Conservation (phyloP, 2,888 invertebrate genomes). For the Diaphora mendica region DNA sequence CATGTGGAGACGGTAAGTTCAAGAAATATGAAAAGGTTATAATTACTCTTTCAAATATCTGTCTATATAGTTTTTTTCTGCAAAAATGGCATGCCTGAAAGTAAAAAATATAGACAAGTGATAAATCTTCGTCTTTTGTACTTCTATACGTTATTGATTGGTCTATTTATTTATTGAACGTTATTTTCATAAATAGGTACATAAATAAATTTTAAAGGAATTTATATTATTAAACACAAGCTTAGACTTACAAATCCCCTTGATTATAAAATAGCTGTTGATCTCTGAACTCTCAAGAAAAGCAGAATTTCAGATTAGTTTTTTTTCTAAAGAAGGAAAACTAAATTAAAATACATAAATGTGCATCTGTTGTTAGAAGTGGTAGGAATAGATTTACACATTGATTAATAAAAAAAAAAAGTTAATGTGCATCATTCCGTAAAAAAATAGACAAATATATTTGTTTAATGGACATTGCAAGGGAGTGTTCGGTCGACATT, state of each 20-base stretch:
- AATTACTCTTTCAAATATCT: not conserved
- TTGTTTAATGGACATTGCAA: not conserved
- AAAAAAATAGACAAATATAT: not conserved
- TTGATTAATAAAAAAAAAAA: not conserved
- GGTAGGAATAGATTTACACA: too few species aligned
- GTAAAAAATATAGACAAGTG: too few species aligned
- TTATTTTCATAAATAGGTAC: too few species aligned
- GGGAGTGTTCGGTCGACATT: not conserved
- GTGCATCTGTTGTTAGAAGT: too few species aligned
- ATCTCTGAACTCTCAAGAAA: too few species aligned
- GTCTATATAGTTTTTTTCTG: not conserved
- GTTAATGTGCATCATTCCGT: not conserved
- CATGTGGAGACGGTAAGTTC: conserved; percentile 85
- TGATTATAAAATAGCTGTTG: too few species aligned
- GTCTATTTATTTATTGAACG: not conserved
- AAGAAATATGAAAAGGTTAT: not conserved
- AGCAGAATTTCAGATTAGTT: too few species aligned
- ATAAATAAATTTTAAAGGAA: too few species aligned
- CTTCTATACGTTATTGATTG: not conserved
- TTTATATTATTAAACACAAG: too few species aligned
- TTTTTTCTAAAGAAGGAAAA: too few species aligned
- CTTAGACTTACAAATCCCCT: too few species aligned
- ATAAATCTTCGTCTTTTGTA: not conserved
- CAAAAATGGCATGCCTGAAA: too few species aligned
- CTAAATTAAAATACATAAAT: not conserved